phyloP scores from a whole-genome alignment of 2,113 vertebrate genomes.

The Kryptolebias marmoratus region DNA sequence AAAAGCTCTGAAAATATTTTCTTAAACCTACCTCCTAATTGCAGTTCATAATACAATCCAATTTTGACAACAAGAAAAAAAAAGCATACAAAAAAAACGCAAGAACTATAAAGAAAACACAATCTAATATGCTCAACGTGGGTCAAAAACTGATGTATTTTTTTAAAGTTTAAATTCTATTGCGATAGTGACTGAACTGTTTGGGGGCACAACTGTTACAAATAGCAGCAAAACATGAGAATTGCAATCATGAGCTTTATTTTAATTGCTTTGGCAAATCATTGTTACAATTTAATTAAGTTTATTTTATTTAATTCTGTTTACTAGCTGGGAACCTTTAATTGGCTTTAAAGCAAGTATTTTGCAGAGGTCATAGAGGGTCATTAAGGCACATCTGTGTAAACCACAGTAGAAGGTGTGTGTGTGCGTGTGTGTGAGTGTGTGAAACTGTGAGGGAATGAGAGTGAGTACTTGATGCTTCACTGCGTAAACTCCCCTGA shows the following conservation, averaged over 20 bases:
- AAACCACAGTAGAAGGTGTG: conserved; percentile 43
- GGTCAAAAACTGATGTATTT: too few relatives aligned
- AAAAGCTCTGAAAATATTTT: too few relatives aligned
- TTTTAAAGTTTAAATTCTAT: neutral
- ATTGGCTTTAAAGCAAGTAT: conserved; percentile 37
- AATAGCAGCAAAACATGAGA: conserved; percentile 15
- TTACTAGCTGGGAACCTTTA: conserved; percentile 37
- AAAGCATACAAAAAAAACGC: too few relatives aligned
- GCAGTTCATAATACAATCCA: too few relatives aligned
- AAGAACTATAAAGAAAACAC: too few relatives aligned
- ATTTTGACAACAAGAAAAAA: too few relatives aligned
- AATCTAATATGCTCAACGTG: too few relatives aligned
- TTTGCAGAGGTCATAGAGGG: conserved; percentile 38
- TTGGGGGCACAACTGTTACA: neutral
- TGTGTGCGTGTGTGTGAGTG: conserved; percentile 18
- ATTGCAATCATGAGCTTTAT: neutral
- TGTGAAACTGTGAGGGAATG: conserved; percentile 11
- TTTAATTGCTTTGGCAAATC: conserved; percentile 20
- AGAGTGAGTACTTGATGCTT: neutral
- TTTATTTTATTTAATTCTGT: conserved; percentile 31
- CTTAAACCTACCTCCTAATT: too few relatives aligned
- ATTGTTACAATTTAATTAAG: conserved; percentile 5
- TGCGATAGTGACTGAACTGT: neutral
- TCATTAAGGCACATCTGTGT: conserved; percentile 63
- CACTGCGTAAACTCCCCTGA: conserved; percentile 37